A percentile compares a stretch with the other conserved stretches of the same genome.
Evolutionary conservation across 2,113 vertebrate genomes (phyloP).

Genomic region (Chloebia gouldiae): DNA sequence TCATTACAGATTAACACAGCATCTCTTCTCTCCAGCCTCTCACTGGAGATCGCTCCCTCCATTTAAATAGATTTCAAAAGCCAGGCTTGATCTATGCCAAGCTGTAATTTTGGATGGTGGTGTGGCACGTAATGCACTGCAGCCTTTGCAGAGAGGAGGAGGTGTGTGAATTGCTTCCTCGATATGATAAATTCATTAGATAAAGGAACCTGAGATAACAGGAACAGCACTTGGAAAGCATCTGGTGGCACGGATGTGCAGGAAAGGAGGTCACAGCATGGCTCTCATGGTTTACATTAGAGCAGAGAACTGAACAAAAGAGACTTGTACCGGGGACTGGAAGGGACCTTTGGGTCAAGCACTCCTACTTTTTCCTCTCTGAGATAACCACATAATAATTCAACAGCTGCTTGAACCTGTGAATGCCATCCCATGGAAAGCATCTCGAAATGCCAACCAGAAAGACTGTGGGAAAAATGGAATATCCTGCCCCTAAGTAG

Average conservation of each 20-base stretch:
- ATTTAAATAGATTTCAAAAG: slow-evolving; percentile 55
- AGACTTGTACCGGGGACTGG: neutral
- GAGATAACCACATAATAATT: neutral
- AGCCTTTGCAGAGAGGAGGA: neutral
- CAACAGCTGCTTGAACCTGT: neutral
- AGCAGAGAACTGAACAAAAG: neutral
- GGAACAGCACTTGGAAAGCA: neutral
- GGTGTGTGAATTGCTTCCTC: slow-evolving; percentile 19
- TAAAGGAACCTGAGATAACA: neutral
- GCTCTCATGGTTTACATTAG: neutral
- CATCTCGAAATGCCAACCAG: neutral
- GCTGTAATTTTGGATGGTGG: neutral
- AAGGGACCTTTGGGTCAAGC: neutral
- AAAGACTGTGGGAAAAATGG: neutral
- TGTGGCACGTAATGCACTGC: neutral
- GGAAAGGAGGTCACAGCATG: neutral
- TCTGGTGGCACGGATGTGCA: neutral
- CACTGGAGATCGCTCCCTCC: neutral
- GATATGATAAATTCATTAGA: slow-evolving; percentile 14
- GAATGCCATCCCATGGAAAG: neutral
- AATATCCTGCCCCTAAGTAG: neutral
- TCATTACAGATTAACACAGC: slow-evolving; percentile 63
- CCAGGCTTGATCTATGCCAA: slow-evolving; percentile 1
- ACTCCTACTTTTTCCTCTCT: neutral
- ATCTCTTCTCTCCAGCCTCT: slow-evolving; percentile 8